Evolutionary conservation across 35 echinoderm and acorn worm genomes (phyloP), one percentile per base, ranked within the genome.

Genomic region (Amphiura filiformis): DNA sequence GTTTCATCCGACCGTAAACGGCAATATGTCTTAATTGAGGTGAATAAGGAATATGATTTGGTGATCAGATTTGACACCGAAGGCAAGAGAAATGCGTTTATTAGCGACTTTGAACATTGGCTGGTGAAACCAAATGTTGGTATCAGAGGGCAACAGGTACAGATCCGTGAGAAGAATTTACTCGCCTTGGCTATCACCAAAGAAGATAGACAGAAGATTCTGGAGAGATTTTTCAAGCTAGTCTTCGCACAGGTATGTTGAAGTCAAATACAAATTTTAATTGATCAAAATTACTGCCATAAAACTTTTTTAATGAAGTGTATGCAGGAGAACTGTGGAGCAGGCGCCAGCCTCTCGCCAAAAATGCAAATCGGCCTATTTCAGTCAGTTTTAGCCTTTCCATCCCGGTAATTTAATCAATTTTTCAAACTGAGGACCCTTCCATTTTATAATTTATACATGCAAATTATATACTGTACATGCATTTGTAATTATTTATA

Each of bases 1-100:
- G 90, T 99, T 1, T 86, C 90, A n/a, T 87, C 96, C n/a, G 93
- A 99, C 37, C 37, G 90, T 47, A 37, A 85, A 0, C 81, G 76
- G 31, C 90, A 89, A 31, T 89, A 82, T 83, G 32, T 98, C 81
- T 40, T 91, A 3, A 32, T 98, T 32, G 86, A 92, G 57, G 23
- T 94, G 35, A 93, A 98, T 35, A 84, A 89, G 31, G 96, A 94
- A 40, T 98, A 98, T 77, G 96, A 98, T 84, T 76, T 98, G 38
- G 93, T 98, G 0, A 36, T 98, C 40, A 91, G 87, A 35, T 98
- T 98, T 78, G 61, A 87, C 77, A 87, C 82, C 37, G 57, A 49
- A 20, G 92, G 89, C 0, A 15, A 42, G 36, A 79, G 96, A 39
- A 40, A 76, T 28, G 92, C 89, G 41, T 98, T 92, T 57, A 94